Base-by-base conservation (phyloP, 2,797 vertebrate species). In the Pipistrellus pygmaeus region DNA sequence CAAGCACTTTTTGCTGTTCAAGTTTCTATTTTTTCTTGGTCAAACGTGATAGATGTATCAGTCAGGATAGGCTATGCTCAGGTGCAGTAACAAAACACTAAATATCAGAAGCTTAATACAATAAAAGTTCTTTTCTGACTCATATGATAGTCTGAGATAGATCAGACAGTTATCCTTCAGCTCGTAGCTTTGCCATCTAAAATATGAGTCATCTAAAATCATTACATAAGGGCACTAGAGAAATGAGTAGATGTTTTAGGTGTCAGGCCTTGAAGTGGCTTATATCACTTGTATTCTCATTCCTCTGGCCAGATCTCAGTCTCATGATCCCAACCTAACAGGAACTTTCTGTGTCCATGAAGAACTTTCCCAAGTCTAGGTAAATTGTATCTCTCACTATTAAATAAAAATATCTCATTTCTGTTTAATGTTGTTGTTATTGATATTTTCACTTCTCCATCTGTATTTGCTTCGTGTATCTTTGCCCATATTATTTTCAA, bases 391-490 rank as follows among this genome's bases (percentile, higher is more conserved):
- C 14, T 81, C 81, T 88, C 25, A 78, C 4, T 21, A n/a, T 75
- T 80, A 88, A 90, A 85, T 60, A 84, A n/a, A n/a, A n/a, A 78
- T 83, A 20, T 27, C 13, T 90, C 18, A 3, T 14, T 85, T 96
- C 20, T 44, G 30, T 90, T 78, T 76, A 78, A 72, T 44, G 48
- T 14, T 64, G 87, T 41, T 93, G 35, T 81, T 73, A 72, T n/a
- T 91, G 72, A 44, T 77, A 76, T 71, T 83, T 84, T 88, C 62
- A 95, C 25, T 78, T 30, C n/a, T 89, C 4, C 6, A 30, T 48
- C 85, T 89, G 3, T 32, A 46, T 91, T 91, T 93, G n/a, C 44
- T 35, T 72, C 5, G 2, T 60, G 2, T 73, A 23, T 83, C 38
- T 94, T 66, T 68, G 41, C 8, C n/a, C 25, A 9, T 20, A 25